Conservation (phyloP, 1,140 invertebrate species). For the Drosophila pandora region DNA sequence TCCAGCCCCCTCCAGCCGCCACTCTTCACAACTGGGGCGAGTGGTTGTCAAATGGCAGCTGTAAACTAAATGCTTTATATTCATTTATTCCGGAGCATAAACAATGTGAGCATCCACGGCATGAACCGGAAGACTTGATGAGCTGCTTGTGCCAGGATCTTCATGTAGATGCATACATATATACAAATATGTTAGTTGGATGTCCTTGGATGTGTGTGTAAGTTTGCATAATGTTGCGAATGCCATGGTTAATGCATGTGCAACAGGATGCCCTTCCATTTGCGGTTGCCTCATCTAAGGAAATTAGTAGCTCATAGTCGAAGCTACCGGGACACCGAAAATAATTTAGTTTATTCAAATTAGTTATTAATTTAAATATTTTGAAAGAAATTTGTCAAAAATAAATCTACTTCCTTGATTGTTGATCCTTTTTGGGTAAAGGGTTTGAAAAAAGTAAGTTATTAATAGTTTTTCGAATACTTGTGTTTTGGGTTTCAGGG, state of each 20-base stretch:
- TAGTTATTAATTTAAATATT: neutral
- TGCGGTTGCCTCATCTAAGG: constrained; percentile 36
- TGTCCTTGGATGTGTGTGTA: constrained; percentile 27
- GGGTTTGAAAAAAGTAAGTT: too few species aligned
- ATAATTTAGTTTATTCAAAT: neutral
- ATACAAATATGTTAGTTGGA: neutral
- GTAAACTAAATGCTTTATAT: constrained; percentile 72
- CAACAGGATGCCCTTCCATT: constrained; percentile 48
- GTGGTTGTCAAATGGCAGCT: constrained; percentile 65
- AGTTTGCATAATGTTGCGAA: constrained; percentile 46
- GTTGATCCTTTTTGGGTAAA: too few species aligned
- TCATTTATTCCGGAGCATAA: constrained; percentile 65
- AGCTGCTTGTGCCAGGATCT: constrained; percentile 31
- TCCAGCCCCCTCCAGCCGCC: neutral
- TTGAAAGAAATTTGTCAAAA: too few species aligned
- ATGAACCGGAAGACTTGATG: constrained; percentile 37
- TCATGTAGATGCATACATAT: constrained; percentile 1
- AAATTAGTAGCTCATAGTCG: constrained; percentile 51
- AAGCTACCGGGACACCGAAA: constrained; percentile 6
- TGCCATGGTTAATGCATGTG: constrained; percentile 53
- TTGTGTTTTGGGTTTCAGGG: too few species aligned
- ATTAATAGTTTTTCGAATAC: too few species aligned
- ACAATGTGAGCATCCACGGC: constrained; percentile 49
- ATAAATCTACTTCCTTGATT: too few species aligned
- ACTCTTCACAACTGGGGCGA: constrained; percentile 28